Base-by-base conservation (phyloP, 92 coral and sea anemone genomes). In the Galaxea fascicularis region DNA sequence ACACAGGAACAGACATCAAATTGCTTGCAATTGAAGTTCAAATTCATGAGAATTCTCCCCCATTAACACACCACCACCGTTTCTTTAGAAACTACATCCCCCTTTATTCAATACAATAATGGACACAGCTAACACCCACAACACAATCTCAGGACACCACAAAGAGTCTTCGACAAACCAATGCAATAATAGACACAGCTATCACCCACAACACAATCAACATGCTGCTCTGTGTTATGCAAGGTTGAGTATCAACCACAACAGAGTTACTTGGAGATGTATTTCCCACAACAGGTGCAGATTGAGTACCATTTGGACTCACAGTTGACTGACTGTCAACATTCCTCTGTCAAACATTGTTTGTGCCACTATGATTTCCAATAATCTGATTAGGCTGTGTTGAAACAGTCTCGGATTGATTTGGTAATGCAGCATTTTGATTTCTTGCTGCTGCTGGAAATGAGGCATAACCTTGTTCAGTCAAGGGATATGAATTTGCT, bases 181-280 rank as follows among this genome's bases (percentile, higher is more conserved):
- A 68, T 24, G 98, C 98, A 29, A 87, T 69, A 16, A 90, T 80
- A 35, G 95, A 90, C 73, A 93, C 95, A 8, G 85, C 90, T 6
- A 94, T 24, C 46, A 94, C 51, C 98, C 98, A 94, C 56, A 94
- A 59, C 0, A 94, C 58, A 39, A 94, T 76, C 26, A 94, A 89
- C 95, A 94, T 94, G 73, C 95, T 88, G 4, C 92, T 82, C 30
- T 94, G 91, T 17, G 93, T 70, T 28, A 79, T 57, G 67, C 82
- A 90, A 0, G 97, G 92, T 18, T 56, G 92, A 0, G 65, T 74
- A 47, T 57, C 72, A 51, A 78, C 53, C 17, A 87, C 89, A 45
- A 28, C 78, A 82, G 65, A 60, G 35, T 69, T 31, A 51, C 44
- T 39, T 29, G 62, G 74, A 29, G 87, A 74, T 12, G 22, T 22